Base-by-base conservation (phyloP, 2,888 invertebrate genomes). In the Microplitis manilae region DNA sequence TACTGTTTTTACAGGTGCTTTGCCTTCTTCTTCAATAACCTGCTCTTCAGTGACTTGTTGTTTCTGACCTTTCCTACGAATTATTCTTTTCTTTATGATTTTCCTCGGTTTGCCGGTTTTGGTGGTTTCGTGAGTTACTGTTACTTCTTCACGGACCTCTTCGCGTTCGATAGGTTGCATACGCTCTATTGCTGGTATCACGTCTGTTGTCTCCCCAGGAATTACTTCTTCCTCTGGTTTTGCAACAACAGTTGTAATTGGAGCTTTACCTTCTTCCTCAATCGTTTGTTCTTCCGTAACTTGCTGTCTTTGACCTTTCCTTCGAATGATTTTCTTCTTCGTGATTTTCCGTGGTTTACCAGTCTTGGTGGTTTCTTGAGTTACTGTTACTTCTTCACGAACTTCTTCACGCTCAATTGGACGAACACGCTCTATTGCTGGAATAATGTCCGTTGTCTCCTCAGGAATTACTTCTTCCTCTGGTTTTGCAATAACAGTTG, bases 21-120 rank as follows among this genome's bases (percentile, higher is more conserved):
- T 88, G 20, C 88, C 90, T 4, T 90, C 90, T 74, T 90, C 90
- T 77, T 88, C 87, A 0, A 90, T 84, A 8, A 86, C 86, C 39
- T 89, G 88, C 30, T 90, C 90, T 75, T 90, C 90, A 0, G 90
- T 90, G 0, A 90, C 86, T 83, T 91, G 89, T 40, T 91, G 89
- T 69, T 87, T 88, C 6, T 85, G 86, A 13, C 90, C 90, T 75
- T 90, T 86, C 8, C 84, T 88, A 76, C 89, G 91, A 73, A 88
- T 90, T 5, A 90, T 86, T 8, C 85, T 89, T 80, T 89, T 89
- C 17, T 90, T 91, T 39, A 84, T 90, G 69, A 76, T 82, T 81
- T 80, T 87, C 40, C 85, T 83, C 0, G 81, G 83, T 73, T 81
- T 83, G 0, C 83, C 83, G 13, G 83, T 76, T 1, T 75, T 73